Conservation (phyloP, 2,888 invertebrate genomes). For the Melanostoma mellinum region DNA sequence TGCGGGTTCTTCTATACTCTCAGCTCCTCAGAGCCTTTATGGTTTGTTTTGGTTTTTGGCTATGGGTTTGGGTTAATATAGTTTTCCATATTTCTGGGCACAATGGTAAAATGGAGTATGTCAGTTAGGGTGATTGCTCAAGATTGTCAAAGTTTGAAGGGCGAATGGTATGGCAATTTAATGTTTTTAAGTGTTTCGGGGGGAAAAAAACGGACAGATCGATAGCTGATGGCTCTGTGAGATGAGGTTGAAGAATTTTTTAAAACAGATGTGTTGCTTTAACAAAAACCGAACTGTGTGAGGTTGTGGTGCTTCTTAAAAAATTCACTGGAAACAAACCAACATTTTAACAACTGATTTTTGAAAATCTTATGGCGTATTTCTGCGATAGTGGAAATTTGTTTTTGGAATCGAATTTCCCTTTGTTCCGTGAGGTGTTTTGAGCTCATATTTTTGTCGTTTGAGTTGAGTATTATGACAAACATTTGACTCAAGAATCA, state of each 20-base stretch:
- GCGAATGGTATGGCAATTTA: slow-evolving; percentile 38
- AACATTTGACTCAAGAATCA: too few relatives aligned
- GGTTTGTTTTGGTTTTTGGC: slow-evolving; percentile 68
- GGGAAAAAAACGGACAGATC: slow-evolving; percentile 12
- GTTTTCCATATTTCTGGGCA: slow-evolving; percentile 51
- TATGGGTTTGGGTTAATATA: slow-evolving; percentile 24
- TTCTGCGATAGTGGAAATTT: too few relatives aligned
- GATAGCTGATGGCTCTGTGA: slow-evolving; percentile 5
- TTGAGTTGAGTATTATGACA: too few relatives aligned
- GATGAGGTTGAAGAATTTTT: not conserved
- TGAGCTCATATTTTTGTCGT: too few relatives aligned
- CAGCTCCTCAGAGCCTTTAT: slow-evolving; percentile 45
- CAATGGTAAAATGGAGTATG: slow-evolving; percentile 48
- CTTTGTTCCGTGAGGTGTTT: too few relatives aligned
- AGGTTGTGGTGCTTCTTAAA: slow-evolving; percentile 3
- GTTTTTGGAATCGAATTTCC: too few relatives aligned
- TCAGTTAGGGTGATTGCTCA: slow-evolving; percentile 68
- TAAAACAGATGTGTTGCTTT: not conserved
- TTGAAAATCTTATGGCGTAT: too few relatives aligned
- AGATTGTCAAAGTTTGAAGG: slow-evolving; percentile 64
- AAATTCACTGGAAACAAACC: too few relatives aligned
- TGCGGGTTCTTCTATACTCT: slow-evolving; percentile 75
- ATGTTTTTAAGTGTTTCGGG: slow-evolving; percentile 29
- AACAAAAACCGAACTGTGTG: slow-evolving; percentile 18
- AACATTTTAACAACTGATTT: too few relatives aligned